Evolutionary conservation across 2,888 invertebrate species (phyloP).

Genomic region (Steinernema carpocapsae): DNA sequence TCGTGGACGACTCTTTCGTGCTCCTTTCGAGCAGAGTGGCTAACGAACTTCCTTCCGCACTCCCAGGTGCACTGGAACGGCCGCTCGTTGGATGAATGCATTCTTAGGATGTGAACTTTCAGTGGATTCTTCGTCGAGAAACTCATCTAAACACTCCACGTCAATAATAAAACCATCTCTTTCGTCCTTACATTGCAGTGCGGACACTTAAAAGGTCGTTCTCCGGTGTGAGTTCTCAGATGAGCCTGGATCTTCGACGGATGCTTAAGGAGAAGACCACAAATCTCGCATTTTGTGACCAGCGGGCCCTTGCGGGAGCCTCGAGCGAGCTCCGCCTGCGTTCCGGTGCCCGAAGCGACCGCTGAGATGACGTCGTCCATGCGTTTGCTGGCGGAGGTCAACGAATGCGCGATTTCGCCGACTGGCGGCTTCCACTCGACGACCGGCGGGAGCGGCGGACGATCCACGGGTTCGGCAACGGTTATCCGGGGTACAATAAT

Average conservation of each 20-base stretch:
- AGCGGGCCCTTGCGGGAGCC: conserved; percentile 36
- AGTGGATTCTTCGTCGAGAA: conserved; percentile 49
- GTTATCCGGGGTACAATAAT: neutral
- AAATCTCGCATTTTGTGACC: conserved; percentile 53
- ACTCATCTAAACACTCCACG: no score
- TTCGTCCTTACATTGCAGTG: conserved; percentile 43
- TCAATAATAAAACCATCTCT: no score
- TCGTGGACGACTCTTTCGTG: conserved; percentile 58
- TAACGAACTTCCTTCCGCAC: conserved; percentile 54
- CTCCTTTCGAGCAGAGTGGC: conserved; percentile 51
- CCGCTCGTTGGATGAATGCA: conserved; percentile 52
- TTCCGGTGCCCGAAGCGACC: conserved; percentile 19
- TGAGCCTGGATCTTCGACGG: conserved; percentile 60
- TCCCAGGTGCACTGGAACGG: conserved; percentile 52
- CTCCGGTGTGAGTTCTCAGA: conserved; percentile 56
- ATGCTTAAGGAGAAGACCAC: conserved; percentile 56
- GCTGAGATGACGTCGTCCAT: conserved; percentile 52
- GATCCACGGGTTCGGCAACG: neutral
- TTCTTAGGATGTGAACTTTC: conserved; percentile 53
- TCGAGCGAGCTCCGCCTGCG: neutral
- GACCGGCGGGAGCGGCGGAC: conserved; percentile 14
- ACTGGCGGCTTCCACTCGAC: conserved; percentile 39
- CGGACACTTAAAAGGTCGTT: conserved; percentile 53
- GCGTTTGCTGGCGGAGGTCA: conserved; percentile 41
- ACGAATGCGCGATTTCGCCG: conserved; percentile 36